Evolutionary conservation across 2,113 vertebrate species (phyloP).

Genomic region (Peromyscus maniculatus): DNA sequence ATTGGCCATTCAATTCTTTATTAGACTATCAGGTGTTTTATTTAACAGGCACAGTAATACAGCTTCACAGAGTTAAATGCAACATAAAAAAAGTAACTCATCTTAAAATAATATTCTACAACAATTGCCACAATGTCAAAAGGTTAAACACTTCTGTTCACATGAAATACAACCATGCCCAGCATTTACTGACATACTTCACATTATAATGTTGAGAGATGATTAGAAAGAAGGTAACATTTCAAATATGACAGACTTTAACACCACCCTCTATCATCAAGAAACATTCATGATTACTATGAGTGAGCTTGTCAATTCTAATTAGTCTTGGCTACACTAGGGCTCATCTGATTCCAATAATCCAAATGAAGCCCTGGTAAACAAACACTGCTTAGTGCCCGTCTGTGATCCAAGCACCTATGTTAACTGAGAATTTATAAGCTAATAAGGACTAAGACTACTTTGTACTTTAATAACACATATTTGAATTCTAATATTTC

Average conservation of each 20-base stretch:
- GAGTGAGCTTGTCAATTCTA: neutral
- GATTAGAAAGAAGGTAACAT: slow-evolving; percentile 35
- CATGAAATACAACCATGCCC: neutral
- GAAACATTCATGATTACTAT: neutral
- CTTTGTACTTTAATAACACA: slow-evolving; percentile 19
- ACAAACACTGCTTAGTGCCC: neutral
- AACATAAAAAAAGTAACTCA: no score
- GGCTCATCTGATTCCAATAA: slow-evolving; percentile 31
- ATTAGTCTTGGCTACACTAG: neutral
- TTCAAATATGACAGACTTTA: slow-evolving; percentile 28
- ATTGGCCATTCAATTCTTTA: no score
- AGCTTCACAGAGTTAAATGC: no score
- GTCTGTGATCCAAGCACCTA: neutral
- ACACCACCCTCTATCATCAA: neutral
- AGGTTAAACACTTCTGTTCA: neutral
- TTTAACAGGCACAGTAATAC: no score
- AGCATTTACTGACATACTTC: neutral
- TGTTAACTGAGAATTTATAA: slow-evolving; percentile 18
- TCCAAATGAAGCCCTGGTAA: neutral
- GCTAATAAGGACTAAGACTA: slow-evolving; percentile 24
- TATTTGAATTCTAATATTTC: neutral
- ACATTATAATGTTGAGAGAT: neutral
- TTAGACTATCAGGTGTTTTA: no score
- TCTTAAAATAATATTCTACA: no score
- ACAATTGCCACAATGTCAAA: neutral